These are phyloP conservation scores for Microctonus brassicae DNA, from an alignment of 2,888 invertebrate genomes.

Conservation along the genomic window DNA sequence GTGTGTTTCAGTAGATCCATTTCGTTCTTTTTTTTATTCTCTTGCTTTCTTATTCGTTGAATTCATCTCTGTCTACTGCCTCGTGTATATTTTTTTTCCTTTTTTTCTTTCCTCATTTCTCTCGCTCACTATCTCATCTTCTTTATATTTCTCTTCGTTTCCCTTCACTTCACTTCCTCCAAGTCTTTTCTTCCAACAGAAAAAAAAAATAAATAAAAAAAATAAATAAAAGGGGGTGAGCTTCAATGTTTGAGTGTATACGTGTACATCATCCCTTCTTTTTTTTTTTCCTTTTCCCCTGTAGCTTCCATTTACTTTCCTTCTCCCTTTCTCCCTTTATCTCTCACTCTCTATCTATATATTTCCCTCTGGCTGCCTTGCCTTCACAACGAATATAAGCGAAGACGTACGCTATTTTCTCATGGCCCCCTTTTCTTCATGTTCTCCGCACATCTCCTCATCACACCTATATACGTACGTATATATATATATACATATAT, in stretches of 20 bases:
- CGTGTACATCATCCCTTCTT: conserved; percentile 38
- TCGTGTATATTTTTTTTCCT: not conserved
- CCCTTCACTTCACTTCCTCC: conserved; percentile 10
- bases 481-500: not conserved
- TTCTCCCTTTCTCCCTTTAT: conserved; percentile 45
- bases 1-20: conserved; percentile 18
- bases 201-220: not conserved
- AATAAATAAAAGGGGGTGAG: not conserved
- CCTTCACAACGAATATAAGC: conserved; percentile 14
- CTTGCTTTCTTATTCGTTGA: conserved; percentile 35
- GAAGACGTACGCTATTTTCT: conserved; percentile 61
- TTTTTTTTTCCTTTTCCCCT: conserved; percentile 66
- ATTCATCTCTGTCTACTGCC: not conserved
- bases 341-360: not conserved
- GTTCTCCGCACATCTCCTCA: conserved; percentile 48
- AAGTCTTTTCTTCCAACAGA: conserved; percentile 1
- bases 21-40: conserved; percentile 39
- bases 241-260: conserved; percentile 17
- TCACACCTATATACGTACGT: conserved; percentile 11
- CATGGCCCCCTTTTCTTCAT: conserved; percentile 63
- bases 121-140: conserved; percentile 44
- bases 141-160: conserved; percentile 2
- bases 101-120: conserved; percentile 56
- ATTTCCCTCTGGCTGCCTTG: not conserved
- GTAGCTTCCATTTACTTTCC: conserved; percentile 65